Evolutionary conservation across 2,888 invertebrate genomes (phyloP).

Genomic region (Limnephilus auricula): DNA sequence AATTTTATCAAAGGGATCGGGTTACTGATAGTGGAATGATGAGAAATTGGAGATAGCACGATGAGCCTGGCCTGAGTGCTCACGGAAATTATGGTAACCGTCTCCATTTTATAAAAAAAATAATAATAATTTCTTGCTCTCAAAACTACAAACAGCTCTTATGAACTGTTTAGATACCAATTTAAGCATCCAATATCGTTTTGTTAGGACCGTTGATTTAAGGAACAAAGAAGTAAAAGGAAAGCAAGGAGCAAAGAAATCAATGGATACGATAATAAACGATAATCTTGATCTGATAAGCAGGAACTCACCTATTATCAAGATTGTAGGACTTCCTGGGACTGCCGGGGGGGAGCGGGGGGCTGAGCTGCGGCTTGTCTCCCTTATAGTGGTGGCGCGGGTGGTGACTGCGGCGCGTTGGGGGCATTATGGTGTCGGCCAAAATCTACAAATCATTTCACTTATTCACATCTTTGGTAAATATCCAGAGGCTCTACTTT

Average conservation of each 20-base stretch:
- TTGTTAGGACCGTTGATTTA: not conserved
- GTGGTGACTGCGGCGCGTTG: constrained; percentile 75
- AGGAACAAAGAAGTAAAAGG: not conserved
- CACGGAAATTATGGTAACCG: too few species aligned
- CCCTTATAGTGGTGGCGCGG: constrained; percentile 73
- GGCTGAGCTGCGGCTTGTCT: constrained; percentile 64
- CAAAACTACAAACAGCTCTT: too few species aligned
- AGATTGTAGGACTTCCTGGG: constrained; percentile 62
- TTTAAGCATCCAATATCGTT: too few species aligned
- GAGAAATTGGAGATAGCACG: too few species aligned
- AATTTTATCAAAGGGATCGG: too few species aligned
- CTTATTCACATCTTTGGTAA: not conserved
- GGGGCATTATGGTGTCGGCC: constrained; percentile 77
- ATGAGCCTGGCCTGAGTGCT: too few species aligned
- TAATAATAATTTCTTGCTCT: too few species aligned
- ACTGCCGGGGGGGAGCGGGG: constrained; percentile 48
- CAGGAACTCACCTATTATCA: constrained; percentile 58
- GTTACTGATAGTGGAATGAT: too few species aligned
- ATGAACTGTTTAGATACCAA: too few species aligned
- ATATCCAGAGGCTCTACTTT: too few species aligned
- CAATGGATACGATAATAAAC: not conserved
- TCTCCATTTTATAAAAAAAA: too few species aligned
- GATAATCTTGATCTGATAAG: not conserved
- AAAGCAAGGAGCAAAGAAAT: not conserved
- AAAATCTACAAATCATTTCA: constrained; percentile 71